Evolutionary conservation across 2,113 vertebrate species (phyloP), one percentile per base, ranked within the genome.

Genomic region (Erythrocebus patas): DNA sequence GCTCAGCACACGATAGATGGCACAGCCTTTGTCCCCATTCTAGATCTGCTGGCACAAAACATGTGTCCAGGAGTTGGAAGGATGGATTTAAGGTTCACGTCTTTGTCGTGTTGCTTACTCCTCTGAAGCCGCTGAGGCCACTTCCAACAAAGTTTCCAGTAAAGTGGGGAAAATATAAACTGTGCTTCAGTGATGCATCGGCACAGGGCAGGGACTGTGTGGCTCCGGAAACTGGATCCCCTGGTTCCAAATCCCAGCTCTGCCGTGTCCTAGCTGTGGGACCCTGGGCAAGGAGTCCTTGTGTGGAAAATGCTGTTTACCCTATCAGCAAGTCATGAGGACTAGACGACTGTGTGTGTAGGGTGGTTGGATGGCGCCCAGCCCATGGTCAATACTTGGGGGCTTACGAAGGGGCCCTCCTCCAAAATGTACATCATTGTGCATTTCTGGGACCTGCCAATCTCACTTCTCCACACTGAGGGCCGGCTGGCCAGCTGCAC

Each of bases 111-210:
- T 11, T 23, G 6, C 45, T 32, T 27, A 2, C 27, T 32, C 73
- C 57, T 64, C 70, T 13, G 40, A 48, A 7, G 57, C 48, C 43
- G 13, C 9, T 2, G 52, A 55, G 30, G 45, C 52, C 40, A 23
- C 59, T 79, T 68, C 59, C 4, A 16, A 23, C 45, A 64, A 64
- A 64, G 27, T 64, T 64, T 64, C 61, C 61, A 64, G 2, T 64
- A 68, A 38, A 38, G 48, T 5, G 1, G 7, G 55, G 73, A 7
- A 10, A 17, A 5, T 10, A 0, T 16, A 11, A 48, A 17, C 18
- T 8, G 5, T 8, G 17, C 45, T 52, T 9, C 1, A 25, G 6
- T 16, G 72, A 10, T 0, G 18, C 4, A 0, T 40, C 2, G 1
- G 45, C 22, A 14, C 17, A 14, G 30, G 1, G 2, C 72, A 16